These are phyloP conservation scores for Deroptyus accipitrinus DNA, from an alignment of 2,113 vertebrate species.

Conservation along the genomic window DNA sequence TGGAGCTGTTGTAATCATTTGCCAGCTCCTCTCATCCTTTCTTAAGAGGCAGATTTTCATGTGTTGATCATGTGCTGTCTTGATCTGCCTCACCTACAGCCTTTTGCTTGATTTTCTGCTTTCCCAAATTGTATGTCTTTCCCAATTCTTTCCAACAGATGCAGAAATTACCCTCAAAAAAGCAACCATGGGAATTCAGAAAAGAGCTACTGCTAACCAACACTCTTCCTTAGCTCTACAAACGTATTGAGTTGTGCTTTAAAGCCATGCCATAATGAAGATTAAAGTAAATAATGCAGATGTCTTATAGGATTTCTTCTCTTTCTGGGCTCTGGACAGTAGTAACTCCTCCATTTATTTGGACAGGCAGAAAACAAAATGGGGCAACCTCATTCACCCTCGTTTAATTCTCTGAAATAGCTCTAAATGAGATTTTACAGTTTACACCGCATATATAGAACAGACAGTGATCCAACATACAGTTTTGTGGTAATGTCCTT, in stretches of 20 bases:
- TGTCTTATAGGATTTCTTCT: not conserved
- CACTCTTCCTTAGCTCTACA: not conserved
- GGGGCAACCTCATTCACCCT: not conserved
- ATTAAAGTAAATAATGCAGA: not conserved
- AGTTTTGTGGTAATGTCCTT: not conserved
- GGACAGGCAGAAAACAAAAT: not conserved
- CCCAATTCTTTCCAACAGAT: not conserved
- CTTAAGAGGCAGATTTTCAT: not conserved
- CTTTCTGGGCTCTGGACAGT: not conserved
- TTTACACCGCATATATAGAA: not conserved
- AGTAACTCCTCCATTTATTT: not conserved
- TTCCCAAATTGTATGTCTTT: not conserved
- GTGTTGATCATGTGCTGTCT: rapidly evolving
- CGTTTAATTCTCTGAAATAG: not conserved
- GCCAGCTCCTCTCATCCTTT: not conserved
- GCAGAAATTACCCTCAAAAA: not conserved
- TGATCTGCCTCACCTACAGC: not conserved
- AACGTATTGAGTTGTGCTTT: not conserved
- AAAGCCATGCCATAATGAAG: not conserved
- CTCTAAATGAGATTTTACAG: not conserved
- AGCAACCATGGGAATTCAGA: not conserved
- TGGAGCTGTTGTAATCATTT: not conserved
- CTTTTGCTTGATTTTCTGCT: not conserved
- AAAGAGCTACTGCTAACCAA: not conserved
- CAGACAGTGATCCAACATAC: not conserved